Conservation (phyloP, 2,113 vertebrate genomes). For the Nyctereutes procyonoides region DNA sequence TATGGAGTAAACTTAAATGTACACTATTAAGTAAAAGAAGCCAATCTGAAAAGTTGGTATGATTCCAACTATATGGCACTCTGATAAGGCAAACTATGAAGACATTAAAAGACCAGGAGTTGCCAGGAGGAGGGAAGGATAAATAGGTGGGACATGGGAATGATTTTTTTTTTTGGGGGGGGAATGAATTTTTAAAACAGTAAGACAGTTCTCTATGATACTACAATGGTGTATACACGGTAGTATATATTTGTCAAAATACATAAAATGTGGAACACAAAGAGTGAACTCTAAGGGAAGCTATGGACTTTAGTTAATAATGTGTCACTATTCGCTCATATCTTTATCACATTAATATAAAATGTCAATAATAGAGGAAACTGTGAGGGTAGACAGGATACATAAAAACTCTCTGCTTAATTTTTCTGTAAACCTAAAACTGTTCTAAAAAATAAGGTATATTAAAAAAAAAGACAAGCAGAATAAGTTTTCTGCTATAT, state of each 20-base stretch:
- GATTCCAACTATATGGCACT: background rate
- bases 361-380: background rate
- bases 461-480: background rate
- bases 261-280: background rate
- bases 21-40: constrained; percentile 20
- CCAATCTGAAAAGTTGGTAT: background rate
- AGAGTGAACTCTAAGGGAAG: background rate
- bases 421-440: constrained; percentile 36
- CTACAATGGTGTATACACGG: background rate
- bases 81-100: background rate
- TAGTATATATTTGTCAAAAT: background rate
- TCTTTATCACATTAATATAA: background rate
- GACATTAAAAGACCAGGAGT: background rate
- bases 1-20: background rate
- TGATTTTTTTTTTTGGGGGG: background rate
- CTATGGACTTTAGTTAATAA: background rate
- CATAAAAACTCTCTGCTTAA: background rate
- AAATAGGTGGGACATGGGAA: background rate
- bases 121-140: background rate
- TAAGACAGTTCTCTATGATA: background rate
- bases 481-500: background rate
- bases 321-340: background rate
- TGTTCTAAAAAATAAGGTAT: background rate
- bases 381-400: rapidly evolving
- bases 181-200: background rate